phyloP scores from a whole-genome alignment of 2,888 invertebrate genomes.

The Apamea sordens region DNA sequence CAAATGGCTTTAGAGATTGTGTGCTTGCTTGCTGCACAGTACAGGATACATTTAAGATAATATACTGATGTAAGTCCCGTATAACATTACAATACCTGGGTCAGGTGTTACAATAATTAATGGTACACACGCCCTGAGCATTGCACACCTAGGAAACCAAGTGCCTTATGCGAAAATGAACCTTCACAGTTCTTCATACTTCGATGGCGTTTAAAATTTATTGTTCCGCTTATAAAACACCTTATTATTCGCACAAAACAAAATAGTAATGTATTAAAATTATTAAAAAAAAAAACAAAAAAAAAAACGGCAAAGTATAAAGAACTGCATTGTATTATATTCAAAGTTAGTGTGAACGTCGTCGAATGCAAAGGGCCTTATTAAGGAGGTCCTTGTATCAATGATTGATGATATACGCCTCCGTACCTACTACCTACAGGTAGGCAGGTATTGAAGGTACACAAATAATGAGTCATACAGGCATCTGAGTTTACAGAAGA shows the following conservation, averaged over 20 bases:
- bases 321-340: conserved; percentile 60
- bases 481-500: conserved; percentile 48
- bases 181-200: background rate
- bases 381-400: conserved; percentile 72
- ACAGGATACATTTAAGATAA: background rate
- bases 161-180: background rate
- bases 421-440: conserved; percentile 30
- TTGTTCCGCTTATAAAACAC: conserved; percentile 34
- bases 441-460: conserved; percentile 36
- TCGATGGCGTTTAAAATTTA: background rate
- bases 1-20: background rate
- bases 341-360: conserved; percentile 65
- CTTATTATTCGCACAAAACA: conserved; percentile 29
- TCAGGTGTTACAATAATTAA: conserved; percentile 38
- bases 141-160: conserved; percentile 20
- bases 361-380: conserved; percentile 76
- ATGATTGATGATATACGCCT: conserved; percentile 74
- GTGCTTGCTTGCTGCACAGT: background rate
- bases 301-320: conserved; percentile 25
- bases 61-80: conserved; percentile 10
- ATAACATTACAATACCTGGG: conserved; percentile 36
- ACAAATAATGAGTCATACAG: conserved; percentile 48
- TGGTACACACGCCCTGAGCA: conserved; percentile 9
- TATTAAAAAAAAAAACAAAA: conserved; percentile 20
- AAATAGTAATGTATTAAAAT: conserved; percentile 19